Percentiles rank a stretch among this genome's conserved stretches.
These are phyloP conservation scores for Thamnophis elegans DNA, from an alignment of 2,797 vertebrate species.

Conservation along the genomic window DNA sequence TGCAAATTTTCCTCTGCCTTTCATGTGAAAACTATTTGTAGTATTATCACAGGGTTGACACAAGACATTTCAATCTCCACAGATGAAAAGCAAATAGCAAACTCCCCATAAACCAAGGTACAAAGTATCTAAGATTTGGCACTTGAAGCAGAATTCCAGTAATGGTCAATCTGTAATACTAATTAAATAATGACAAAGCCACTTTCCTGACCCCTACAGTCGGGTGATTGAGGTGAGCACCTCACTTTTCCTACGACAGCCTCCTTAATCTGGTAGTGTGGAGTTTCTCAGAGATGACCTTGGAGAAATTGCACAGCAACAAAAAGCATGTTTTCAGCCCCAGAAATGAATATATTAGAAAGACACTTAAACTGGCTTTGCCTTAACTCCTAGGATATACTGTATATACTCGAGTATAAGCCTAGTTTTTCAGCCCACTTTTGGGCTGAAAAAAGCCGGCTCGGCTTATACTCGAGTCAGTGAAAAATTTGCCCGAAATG, in stretches of 20 bases:
- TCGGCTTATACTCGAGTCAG: too few species aligned
- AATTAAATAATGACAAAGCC: background rate
- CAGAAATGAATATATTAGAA: background rate
- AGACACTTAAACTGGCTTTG: background rate
- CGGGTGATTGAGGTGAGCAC: background rate
- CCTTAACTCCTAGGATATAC: background rate
- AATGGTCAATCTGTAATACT: background rate
- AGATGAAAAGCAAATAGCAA: background rate
- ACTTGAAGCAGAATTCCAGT: background rate
- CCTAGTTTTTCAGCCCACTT: too few species aligned
- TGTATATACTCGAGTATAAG: too few species aligned
- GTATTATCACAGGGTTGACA: background rate
- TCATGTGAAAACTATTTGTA: background rate
- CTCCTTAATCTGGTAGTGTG: background rate
- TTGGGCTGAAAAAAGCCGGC: too few species aligned
- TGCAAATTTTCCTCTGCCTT: background rate
- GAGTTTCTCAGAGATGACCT: background rate
- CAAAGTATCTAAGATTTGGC: background rate
- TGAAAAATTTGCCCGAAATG: too few species aligned
- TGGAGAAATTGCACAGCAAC: background rate
- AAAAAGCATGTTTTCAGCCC: background rate
- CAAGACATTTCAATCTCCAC: background rate
- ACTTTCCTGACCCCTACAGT: background rate
- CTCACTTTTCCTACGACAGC: background rate
- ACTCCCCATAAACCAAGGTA: background rate